Conservation (phyloP, 2,888 invertebrate species). For the Zygaena filipendulae region DNA sequence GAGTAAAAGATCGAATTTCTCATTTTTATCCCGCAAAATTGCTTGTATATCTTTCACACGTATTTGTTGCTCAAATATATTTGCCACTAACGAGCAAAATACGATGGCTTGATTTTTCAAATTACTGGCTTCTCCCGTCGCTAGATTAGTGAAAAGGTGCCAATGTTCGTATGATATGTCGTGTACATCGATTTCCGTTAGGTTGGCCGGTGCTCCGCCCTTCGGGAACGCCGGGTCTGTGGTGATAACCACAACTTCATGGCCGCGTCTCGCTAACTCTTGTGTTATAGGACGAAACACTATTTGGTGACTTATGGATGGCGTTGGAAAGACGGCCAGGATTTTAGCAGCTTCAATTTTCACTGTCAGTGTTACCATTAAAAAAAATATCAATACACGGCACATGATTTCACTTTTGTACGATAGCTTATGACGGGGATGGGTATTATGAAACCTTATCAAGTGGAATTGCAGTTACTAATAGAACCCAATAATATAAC, state of each 20-base stretch:
- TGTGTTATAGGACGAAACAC: conserved; percentile 30
- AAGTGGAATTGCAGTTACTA: no score
- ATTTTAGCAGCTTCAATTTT: conserved; percentile 21
- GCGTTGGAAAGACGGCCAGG: conserved; percentile 23
- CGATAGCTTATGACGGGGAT: no score
- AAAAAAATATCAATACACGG: no score
- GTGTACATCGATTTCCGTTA: conserved; percentile 38
- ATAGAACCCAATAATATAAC: no score
- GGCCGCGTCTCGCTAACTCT: conserved; percentile 38
- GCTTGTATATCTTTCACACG: conserved; percentile 18
- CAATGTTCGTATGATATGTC: conserved; percentile 24
- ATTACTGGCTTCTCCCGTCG: conserved; percentile 13
- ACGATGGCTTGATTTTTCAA: conserved; percentile 12
- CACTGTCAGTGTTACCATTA: no score
- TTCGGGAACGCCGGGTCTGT: conserved; percentile 28
- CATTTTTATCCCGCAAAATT: conserved; percentile 15
- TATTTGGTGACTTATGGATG: conserved; percentile 35
- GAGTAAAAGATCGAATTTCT: conserved; percentile 18
- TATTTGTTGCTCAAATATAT: conserved; percentile 20
- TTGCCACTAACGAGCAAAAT: conserved; percentile 7
- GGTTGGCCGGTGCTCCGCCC: conserved; percentile 23
- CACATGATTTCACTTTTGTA: no score
- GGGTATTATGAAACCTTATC: no score
- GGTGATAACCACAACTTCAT: conserved; percentile 38
- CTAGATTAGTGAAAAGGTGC: conserved; percentile 1